Evolutionary conservation across 2,888 invertebrate genomes (phyloP).

Genomic region (Muschampia plurimacula): DNA sequence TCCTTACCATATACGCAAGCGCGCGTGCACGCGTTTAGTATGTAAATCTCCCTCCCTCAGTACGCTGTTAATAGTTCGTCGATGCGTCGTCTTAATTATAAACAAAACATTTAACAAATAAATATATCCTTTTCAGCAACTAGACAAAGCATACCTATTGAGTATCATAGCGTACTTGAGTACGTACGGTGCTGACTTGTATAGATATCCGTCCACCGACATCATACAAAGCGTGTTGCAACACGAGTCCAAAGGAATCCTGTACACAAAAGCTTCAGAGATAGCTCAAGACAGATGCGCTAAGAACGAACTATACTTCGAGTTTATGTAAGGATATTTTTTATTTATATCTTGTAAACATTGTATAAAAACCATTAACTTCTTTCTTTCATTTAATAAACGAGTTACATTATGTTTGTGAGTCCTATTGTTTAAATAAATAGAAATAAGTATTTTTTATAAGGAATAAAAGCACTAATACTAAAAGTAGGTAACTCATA

Average conservation of each 20-base stretch:
- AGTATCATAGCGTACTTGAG: slow-evolving; percentile 87
- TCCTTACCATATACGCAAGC: no score
- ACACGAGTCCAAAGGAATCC: slow-evolving; percentile 84
- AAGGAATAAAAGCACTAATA: background rate
- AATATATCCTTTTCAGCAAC: slow-evolving; percentile 60
- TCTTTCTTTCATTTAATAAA: background rate
- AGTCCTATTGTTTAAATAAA: no score
- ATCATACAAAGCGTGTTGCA: slow-evolving; percentile 90
- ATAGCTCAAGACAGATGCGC: slow-evolving; percentile 77
- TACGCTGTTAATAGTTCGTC: no score
- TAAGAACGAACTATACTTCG: slow-evolving; percentile 86
- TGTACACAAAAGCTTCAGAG: slow-evolving; percentile 84
- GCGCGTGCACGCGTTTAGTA: no score
- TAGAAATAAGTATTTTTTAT: no score
- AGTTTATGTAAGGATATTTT: slow-evolving; percentile 81
- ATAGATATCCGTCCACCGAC: slow-evolving; percentile 87
- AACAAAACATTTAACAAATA: no score
- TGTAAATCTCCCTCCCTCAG: no score
- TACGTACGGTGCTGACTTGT: slow-evolving; percentile 86
- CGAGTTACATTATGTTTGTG: no score
- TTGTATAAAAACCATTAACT: background rate
- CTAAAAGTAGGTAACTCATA: background rate
- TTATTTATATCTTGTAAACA: background rate
- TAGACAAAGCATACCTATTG: slow-evolving; percentile 74
- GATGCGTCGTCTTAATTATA: no score